Conservation (phyloP, 1,140 invertebrate species). For the Ips typographus region DNA sequence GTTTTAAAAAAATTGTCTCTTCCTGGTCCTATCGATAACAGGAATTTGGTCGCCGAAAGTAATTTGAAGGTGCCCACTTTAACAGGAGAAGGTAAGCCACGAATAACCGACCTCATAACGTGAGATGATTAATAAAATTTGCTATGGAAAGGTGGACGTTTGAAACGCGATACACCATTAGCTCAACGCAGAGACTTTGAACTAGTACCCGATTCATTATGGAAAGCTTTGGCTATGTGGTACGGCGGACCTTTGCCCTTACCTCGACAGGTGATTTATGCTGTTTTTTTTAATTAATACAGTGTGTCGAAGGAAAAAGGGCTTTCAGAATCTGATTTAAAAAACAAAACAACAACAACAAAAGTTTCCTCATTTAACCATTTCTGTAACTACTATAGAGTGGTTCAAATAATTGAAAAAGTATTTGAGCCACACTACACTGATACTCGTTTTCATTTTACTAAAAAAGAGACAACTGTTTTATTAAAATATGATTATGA, state of each 20-base stretch:
- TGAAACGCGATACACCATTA: slow-evolving; percentile 70
- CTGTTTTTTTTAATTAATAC: not conserved
- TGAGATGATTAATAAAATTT: not conserved
- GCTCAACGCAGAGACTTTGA: slow-evolving; percentile 78
- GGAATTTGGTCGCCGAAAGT: slow-evolving; percentile 63
- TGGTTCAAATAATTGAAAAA: no score
- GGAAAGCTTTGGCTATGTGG: slow-evolving; percentile 82
- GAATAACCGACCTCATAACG: not conserved
- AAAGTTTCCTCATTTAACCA: no score
- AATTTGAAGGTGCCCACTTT: slow-evolving; percentile 67
- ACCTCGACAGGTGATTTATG: slow-evolving; percentile 68
- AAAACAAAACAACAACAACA: no score
- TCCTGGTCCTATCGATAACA: slow-evolving; percentile 80
- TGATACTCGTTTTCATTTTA: no score
- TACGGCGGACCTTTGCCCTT: slow-evolving; percentile 80
- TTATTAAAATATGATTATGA: no score
- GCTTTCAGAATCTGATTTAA: no score
- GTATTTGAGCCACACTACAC: no score
- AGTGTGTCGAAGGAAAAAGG: no score
- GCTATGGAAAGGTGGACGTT: slow-evolving; percentile 60
- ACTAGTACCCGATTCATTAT: slow-evolving; percentile 78
- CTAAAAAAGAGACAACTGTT: no score
- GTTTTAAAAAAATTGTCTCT: slow-evolving; percentile 50
- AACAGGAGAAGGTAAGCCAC: slow-evolving; percentile 70
- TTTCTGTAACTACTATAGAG: no score